Evolutionary conservation across 2,888 invertebrate species (phyloP).

Genomic region (Drosophila kokeensis): DNA sequence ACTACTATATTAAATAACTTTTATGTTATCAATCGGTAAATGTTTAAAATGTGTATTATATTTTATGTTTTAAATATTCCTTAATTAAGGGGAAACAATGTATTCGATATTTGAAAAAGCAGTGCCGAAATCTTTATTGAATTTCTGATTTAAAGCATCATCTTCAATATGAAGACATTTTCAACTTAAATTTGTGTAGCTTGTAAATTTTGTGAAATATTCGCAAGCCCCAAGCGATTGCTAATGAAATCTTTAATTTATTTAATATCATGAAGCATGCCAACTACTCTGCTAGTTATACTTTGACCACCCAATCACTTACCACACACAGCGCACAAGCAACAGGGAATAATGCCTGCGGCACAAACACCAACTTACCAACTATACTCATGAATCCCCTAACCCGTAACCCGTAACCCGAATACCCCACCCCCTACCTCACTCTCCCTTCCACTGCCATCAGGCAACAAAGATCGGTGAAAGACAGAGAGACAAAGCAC

Average conservation of each 20-base stretch:
- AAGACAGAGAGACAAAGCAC: constrained; percentile 47
- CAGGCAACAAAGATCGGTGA: constrained; percentile 29
- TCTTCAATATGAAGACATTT: neutral
- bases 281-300: constrained; percentile 5
- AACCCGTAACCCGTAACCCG: neutral
- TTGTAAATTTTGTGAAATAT: neutral
- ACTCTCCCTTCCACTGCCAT: neutral
- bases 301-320: constrained; percentile 42
- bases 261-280: neutral
- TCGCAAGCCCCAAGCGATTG: neutral
- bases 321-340: constrained; percentile 11
- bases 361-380: constrained; percentile 4
- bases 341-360: constrained; percentile 18
- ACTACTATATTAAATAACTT: neutral
- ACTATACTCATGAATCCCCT: neutral
- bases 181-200: neutral
- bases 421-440: neutral
- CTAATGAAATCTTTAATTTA: constrained; percentile 4
- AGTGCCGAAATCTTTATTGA: neutral
- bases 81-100: neutral
- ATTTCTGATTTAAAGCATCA: neutral
- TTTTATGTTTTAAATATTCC: neutral
- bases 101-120: neutral
- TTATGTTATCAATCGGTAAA: neutral
- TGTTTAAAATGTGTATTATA: neutral